Conservation (phyloP, 2,888 invertebrate genomes). For the Lymantria monacha region DNA sequence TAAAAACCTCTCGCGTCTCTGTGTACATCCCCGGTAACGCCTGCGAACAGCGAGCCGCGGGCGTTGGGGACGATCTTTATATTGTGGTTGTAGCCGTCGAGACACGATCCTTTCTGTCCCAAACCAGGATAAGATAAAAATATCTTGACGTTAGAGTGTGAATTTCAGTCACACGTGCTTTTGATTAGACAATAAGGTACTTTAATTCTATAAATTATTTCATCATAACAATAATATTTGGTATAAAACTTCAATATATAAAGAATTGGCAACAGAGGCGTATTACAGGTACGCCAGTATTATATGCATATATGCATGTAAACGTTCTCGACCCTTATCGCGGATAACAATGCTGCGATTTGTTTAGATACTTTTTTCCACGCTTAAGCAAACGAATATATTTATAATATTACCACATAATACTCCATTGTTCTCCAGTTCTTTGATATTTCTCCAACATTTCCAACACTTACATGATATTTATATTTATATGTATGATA, state of each 20-base stretch:
- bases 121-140: conserved; percentile 76
- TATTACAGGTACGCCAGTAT: conserved; percentile 10
- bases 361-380: conserved; percentile 79
- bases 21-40: conserved; percentile 36
- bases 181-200: conserved; percentile 36
- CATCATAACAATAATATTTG: background rate
- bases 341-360: conserved; percentile 76
- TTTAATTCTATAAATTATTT: conserved; percentile 1
- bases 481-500: conserved; percentile 52
- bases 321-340: conserved; percentile 58
- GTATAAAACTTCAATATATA: background rate
- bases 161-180: conserved; percentile 49
- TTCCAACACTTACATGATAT: conserved; percentile 69
- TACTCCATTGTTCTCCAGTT: conserved; percentile 78
- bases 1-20: conserved; percentile 50
- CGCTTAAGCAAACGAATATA: conserved; percentile 77
- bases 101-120: conserved; percentile 66
- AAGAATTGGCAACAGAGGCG: conserved; percentile 20
- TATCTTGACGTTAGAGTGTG: conserved; percentile 58
- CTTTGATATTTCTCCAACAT: conserved; percentile 75
- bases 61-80: conserved; percentile 41
- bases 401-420: conserved; percentile 82
- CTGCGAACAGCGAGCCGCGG: conserved; percentile 21
- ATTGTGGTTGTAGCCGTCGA: conserved; percentile 49
- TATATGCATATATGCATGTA: conserved; percentile 7